Base-by-base conservation (phyloP, 2,888 invertebrate genomes). In the Vanessa cardui region DNA sequence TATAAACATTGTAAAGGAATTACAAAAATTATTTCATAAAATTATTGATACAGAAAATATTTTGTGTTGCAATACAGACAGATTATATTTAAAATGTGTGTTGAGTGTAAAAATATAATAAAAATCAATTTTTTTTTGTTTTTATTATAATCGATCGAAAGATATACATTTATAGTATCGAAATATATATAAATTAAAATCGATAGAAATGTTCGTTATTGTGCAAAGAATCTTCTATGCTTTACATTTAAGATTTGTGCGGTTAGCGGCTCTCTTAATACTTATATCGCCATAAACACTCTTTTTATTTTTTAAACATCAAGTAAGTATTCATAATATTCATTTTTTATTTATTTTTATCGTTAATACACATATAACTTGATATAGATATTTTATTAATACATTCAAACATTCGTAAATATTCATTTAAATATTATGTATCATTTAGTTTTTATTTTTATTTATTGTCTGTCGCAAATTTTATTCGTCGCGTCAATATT, bases 1-100 rank as follows among this genome's bases (percentile, higher is more conserved):
- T 73, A 73, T 61, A 73, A 71, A 68, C 62, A 70, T 69, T 75
- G 73, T 76, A 77, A 75, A 77, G 71, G 70, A 50, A 59, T 74
- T 73, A 64, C 52, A 61, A 70, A 70, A 64, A 46, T 7, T 56
- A 39, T 39, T 39, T 39, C 18, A 18, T 39, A 56, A n/a, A 56
- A n/a, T 31, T 18, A 56, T 18, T 9, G 12, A 20, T 33, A 31
- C 39, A 56, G 52, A 39, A n/a, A n/a, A 47, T 47, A 12, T 56
- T 56, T 56, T 52, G 16, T 52, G 15, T 52, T 52, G 16, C 26
- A 26, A 26, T 52, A n/a, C 16, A 47, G 8, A 39, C 33, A 56
- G 39, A 56, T 39, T 12, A 56, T 54, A 56, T 18, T 16, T 18
- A 18, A 52, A 56, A 56, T n/a, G 6, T 47, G 5, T 39, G 18